Conservation (phyloP, 2,797 vertebrate species). For the Synanceia verrucosa region DNA sequence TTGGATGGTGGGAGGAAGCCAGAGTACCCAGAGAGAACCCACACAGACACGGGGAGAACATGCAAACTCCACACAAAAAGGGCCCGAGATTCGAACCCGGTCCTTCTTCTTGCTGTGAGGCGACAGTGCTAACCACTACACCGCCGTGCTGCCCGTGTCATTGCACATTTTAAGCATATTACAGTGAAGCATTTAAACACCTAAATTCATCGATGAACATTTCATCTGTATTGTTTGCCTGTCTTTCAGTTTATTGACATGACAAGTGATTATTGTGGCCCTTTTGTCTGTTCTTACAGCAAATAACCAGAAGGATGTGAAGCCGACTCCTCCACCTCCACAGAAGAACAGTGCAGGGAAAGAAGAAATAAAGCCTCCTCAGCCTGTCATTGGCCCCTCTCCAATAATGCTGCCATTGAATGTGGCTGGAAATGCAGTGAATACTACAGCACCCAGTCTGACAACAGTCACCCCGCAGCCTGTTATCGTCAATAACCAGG, state of each 20-base stretch:
- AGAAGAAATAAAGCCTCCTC: constrained; percentile 48
- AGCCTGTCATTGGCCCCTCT: constrained; percentile 69
- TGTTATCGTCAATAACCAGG: constrained; percentile 78
- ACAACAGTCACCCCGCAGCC: constrained; percentile 75
- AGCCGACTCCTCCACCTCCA: constrained; percentile 28
- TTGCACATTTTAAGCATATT: not conserved
- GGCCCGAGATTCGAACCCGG: no score
- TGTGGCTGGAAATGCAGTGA: constrained; percentile 65
- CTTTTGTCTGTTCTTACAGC: constrained; percentile 52
- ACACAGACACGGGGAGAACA: no score
- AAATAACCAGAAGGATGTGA: constrained; percentile 59
- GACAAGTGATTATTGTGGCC: constrained; percentile 7
- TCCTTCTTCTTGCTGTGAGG: no score
- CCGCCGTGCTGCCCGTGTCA: no score
- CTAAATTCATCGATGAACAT: not conserved
- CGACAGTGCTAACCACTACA: no score
- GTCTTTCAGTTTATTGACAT: not conserved
- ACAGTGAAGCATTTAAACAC: not conserved
- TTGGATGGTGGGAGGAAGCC: no score
- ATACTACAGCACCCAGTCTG: constrained; percentile 38
- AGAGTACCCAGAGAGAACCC: no score
- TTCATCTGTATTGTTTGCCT: not conserved
- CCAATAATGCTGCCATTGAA: constrained; percentile 77
- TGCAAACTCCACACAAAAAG: no score
- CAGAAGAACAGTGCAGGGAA: constrained; percentile 34